A percentile compares a stretch with the other conserved stretches of the same genome.
Conservation (phyloP, 2,113 vertebrate species). For the Athene noctua region DNA sequence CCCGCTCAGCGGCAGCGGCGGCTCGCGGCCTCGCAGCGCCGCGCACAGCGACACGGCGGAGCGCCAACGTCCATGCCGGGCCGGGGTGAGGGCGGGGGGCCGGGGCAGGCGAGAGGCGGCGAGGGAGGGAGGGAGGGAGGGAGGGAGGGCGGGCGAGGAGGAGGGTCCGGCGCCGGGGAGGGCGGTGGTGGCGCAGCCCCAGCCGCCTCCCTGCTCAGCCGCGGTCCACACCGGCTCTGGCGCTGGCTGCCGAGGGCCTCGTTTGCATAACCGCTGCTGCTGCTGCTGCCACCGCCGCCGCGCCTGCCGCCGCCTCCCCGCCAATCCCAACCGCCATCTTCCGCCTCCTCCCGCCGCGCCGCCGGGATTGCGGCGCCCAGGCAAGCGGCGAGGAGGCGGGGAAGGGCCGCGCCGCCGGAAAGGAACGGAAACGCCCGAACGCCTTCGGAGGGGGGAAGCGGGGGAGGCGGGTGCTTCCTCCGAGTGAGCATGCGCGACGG, state of each 20-base stretch:
- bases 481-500: background rate
- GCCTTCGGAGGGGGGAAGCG: background rate
- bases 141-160: background rate
- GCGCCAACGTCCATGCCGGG: conserved; percentile 67
- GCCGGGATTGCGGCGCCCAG: background rate
- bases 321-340: conserved; percentile 88
- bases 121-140: background rate
- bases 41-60: conserved; percentile 47
- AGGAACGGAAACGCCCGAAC: background rate
- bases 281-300: background rate
- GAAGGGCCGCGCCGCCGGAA: background rate
- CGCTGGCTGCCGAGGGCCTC: conserved; percentile 23
- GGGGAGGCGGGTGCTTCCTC: background rate
- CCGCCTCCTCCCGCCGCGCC: conserved; percentile 53
- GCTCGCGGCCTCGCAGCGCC: conserved; percentile 43
- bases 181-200: conserved; percentile 10
- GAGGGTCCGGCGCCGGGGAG: background rate
- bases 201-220: conserved; percentile 12
- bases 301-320: conserved; percentile 3
- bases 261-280: background rate
- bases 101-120: background rate
- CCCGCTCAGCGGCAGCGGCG: conserved; percentile 12
- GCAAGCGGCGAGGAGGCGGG: background rate
- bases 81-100: background rate
- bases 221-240: background rate